Evolutionary conservation across 2,888 invertebrate genomes (phyloP).

Genomic region (Papilio gigon): DNA sequence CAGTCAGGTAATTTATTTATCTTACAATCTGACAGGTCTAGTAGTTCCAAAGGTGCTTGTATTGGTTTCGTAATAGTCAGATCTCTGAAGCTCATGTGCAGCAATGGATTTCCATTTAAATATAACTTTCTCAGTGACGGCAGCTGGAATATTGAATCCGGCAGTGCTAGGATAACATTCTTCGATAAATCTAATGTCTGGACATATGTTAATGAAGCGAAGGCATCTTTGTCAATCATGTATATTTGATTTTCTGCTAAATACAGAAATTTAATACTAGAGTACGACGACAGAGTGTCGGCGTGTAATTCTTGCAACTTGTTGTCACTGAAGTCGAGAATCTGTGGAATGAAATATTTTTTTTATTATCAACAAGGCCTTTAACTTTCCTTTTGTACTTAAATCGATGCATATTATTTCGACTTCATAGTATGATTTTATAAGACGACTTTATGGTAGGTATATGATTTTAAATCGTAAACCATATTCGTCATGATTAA

Average conservation of each 20-base stretch:
- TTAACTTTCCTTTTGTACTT: too few species aligned
- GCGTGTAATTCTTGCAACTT: constrained; percentile 77
- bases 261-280: constrained; percentile 80
- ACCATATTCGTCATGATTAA: too few species aligned
- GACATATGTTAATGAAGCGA: constrained; percentile 73
- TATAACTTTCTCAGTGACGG: constrained; percentile 84
- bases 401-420: too few species aligned
- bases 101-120: constrained; percentile 78
- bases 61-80: constrained; percentile 79
- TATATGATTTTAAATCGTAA: too few species aligned
- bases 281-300: constrained; percentile 76
- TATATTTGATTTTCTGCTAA: constrained; percentile 83
- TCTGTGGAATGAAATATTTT: constrained; percentile 62
- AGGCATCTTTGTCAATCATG: constrained; percentile 79
- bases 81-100: constrained; percentile 65
- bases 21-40: constrained; percentile 84
- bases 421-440: too few species aligned
- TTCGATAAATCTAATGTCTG: constrained; percentile 81
- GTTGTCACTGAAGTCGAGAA: constrained; percentile 82
- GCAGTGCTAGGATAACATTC: constrained; percentile 78
- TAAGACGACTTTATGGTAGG: too few species aligned
- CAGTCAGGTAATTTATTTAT: constrained; percentile 83
- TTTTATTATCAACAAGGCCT: background rate
- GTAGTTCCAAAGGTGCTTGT: constrained; percentile 79
- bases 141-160: constrained; percentile 79